Conservation (phyloP, 2,888 invertebrate genomes). For the Elysia crispata region DNA sequence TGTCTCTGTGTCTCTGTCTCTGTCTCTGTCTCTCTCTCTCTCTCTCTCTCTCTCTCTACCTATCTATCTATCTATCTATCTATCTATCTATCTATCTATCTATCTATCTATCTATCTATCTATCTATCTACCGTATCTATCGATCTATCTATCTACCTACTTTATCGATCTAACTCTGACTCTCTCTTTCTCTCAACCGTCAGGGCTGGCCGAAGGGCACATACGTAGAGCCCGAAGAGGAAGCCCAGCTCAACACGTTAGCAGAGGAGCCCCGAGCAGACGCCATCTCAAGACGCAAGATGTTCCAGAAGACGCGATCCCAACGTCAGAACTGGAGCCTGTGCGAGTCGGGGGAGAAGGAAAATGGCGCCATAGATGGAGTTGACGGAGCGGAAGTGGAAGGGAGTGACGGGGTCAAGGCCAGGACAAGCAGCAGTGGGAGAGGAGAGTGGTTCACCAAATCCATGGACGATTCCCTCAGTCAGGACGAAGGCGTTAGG, state of each 20-base stretch:
- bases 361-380: background rate
- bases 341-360: conserved; percentile 42
- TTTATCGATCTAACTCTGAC: background rate
- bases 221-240: conserved; percentile 37
- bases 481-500: conserved; percentile 1
- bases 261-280: conserved; percentile 41
- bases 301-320: conserved; percentile 52
- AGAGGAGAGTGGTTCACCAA: conserved; percentile 29
- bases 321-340: conserved; percentile 46
- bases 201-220: conserved; percentile 41
- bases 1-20: background rate
- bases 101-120: background rate
- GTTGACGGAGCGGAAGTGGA: conserved; percentile 6
- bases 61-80: background rate
- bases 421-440: background rate
- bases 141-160: background rate
- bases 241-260: background rate
- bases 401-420: background rate
- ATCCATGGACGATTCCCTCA: conserved; percentile 38
- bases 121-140: no score
- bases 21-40: background rate
- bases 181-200: background rate
- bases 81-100: background rate
- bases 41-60: background rate
- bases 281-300: conserved; percentile 56